phyloP scores from a whole-genome alignment of 2,113 vertebrate genomes.

The Cynoglossus semilaevis region DNA sequence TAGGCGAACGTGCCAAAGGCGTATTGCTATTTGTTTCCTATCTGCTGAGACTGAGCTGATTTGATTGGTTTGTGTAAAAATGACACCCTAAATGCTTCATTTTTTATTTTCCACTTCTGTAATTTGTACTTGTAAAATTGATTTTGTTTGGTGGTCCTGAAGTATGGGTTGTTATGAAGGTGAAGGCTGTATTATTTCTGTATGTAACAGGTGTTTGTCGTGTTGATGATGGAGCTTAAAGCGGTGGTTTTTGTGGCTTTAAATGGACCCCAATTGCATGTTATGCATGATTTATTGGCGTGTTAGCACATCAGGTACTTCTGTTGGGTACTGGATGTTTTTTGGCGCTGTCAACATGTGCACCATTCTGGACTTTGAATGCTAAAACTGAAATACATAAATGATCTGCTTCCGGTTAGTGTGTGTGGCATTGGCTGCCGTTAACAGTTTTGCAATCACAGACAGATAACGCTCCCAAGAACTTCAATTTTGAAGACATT shows the following conservation, averaged over 20 bases:
- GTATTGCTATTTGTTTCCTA: conserved; percentile 52
- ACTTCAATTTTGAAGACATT: conserved; percentile 60
- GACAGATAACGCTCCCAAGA: conserved; percentile 48
- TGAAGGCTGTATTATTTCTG: conserved; percentile 21
- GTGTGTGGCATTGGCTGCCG: conserved; percentile 16
- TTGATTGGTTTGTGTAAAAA: conserved; percentile 28
- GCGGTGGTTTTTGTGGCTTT: conserved; percentile 17
- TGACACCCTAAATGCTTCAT: conserved; percentile 9
- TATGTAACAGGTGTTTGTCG: conserved; percentile 18
- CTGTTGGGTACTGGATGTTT: conserved; percentile 3
- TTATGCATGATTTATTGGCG: conserved; percentile 15
- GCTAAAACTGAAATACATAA: conserved; percentile 7
- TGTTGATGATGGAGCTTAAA: conserved; percentile 15
- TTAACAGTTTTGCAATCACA: conserved; percentile 23
- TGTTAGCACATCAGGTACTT: conserved; percentile 1
- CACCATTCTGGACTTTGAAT: conserved; percentile 11
- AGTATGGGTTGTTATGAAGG: conserved; percentile 5
- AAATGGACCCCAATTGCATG: conserved; percentile 12
- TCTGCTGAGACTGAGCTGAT: conserved; percentile 37
- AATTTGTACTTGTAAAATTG: not conserved
- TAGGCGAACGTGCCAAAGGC: conserved; percentile 59
- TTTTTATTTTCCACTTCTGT: not conserved
- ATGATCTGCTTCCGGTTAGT: conserved; percentile 24
- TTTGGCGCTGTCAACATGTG: not conserved
- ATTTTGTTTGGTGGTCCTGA: conserved; percentile 2